Evolutionary conservation across 2,888 invertebrate species (phyloP).

Genomic region (Agrotis ipsilon): DNA sequence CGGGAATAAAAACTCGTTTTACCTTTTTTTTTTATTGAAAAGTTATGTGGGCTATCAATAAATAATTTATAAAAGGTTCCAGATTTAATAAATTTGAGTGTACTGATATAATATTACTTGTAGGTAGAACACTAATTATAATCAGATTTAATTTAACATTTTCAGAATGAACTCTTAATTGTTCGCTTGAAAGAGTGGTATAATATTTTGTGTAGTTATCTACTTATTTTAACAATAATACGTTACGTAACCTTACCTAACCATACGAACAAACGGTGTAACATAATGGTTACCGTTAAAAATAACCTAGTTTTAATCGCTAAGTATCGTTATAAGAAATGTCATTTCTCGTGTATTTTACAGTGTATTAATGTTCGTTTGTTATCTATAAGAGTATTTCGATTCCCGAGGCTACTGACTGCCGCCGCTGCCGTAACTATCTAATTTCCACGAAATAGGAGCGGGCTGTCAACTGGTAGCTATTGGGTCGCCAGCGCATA

Average conservation of each 20-base stretch:
- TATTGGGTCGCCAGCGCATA: constrained; percentile 16
- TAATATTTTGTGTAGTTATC: too few relatives aligned
- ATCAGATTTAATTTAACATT: too few relatives aligned
- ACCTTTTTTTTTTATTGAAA: neutral
- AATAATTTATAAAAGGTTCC: neutral
- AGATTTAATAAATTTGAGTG: neutral
- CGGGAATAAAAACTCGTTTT: constrained; percentile 20
- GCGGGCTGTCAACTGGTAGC: constrained; percentile 55
- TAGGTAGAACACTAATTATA: too few relatives aligned
- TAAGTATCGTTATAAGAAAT: neutral
- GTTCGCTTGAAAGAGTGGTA: neutral
- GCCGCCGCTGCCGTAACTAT: constrained; percentile 67
- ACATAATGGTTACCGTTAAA: neutral
- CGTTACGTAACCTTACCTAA: neutral
- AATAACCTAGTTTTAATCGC: neutral
- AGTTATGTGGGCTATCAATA: neutral
- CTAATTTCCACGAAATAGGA: constrained; percentile 75
- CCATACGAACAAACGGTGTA: neutral
- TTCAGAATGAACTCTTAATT: neutral
- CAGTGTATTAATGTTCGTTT: neutral
- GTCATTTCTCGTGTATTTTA: constrained; percentile 1
- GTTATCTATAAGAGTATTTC: constrained; percentile 18
- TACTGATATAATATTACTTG: neutral
- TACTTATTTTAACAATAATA: neutral
- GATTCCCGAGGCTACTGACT: constrained; percentile 27